Conservation (phyloP, 2,113 vertebrate genomes). For the Dolichotis patagonum region DNA sequence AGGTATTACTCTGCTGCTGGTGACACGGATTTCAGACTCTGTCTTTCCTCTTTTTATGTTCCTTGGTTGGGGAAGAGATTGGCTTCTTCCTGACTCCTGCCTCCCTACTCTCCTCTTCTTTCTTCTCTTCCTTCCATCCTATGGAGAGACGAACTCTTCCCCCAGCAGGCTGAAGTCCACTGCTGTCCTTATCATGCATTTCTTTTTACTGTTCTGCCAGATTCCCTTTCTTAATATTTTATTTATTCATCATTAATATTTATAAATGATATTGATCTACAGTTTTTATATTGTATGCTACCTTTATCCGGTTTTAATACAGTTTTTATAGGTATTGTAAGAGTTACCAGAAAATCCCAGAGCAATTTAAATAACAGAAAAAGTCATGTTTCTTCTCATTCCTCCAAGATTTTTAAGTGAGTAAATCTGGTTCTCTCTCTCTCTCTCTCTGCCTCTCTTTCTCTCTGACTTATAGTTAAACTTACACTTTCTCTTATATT, state of each 20-base stretch:
- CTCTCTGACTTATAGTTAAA: neutral
- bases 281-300: neutral
- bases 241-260: conserved; percentile 46
- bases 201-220: neutral
- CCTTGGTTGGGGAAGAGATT: neutral
- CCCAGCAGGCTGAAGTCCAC: neutral
- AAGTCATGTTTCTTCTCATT: neutral
- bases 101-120: too few species aligned
- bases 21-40: neutral
- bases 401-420: neutral
- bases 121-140: neutral
- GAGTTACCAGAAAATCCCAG: neutral
- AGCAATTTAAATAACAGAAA: neutral
- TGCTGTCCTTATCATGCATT: neutral
- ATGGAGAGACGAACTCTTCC: neutral
- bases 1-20: neutral
- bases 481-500: neutral
- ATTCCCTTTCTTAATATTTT: conserved; percentile 25
- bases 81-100: neutral
- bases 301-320: neutral
- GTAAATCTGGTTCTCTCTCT: neutral
- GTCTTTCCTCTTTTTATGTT: neutral
- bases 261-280: conserved; percentile 9
- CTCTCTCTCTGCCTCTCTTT: neutral
- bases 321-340: conserved; percentile 23